Percentiles rank a stretch among this genome's conserved stretches.
These are phyloP conservation scores for Xiphydria camelus DNA, from an alignment of 2,888 invertebrate genomes.

Conservation along the genomic window DNA sequence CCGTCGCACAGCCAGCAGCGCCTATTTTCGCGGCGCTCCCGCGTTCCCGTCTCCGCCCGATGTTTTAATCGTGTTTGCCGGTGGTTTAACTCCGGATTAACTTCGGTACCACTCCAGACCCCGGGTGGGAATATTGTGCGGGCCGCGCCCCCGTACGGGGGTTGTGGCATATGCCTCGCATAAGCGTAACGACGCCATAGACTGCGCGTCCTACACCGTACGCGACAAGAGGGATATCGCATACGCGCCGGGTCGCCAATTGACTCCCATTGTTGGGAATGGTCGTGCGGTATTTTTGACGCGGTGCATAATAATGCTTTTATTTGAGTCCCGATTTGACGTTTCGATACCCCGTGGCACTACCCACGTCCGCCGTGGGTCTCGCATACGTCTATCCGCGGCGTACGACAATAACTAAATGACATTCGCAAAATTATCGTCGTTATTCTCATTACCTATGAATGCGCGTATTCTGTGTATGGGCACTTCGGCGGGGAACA, in stretches of 20 bases:
- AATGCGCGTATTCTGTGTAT: no score
- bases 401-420: no score
- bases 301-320: slow-evolving; percentile 1
- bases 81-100: slow-evolving; percentile 49
- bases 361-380: no score
- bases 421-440: no score
- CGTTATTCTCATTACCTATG: no score
- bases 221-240: no score
- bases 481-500: no score
- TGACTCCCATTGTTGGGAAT: slow-evolving; percentile 12
- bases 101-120: slow-evolving; percentile 43
- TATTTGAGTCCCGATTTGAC: slow-evolving; percentile 26
- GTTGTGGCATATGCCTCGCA: slow-evolving; percentile 20
- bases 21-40: not conserved
- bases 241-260: slow-evolving; percentile 7
- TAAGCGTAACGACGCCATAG: slow-evolving; percentile 20
- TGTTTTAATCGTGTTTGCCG: slow-evolving; percentile 53
- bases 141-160: slow-evolving; percentile 8
- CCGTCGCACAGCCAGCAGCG: not conserved
- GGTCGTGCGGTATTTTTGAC: slow-evolving; percentile 14
- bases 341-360: slow-evolving; percentile 18
- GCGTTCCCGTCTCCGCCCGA: slow-evolving; percentile 10
- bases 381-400: no score
- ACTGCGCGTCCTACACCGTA: slow-evolving; percentile 6
- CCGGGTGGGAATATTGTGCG: slow-evolving; percentile 31